phyloP scores from a whole-genome alignment of 2,113 vertebrate genomes.

The Drymodes brunneopygia region DNA sequence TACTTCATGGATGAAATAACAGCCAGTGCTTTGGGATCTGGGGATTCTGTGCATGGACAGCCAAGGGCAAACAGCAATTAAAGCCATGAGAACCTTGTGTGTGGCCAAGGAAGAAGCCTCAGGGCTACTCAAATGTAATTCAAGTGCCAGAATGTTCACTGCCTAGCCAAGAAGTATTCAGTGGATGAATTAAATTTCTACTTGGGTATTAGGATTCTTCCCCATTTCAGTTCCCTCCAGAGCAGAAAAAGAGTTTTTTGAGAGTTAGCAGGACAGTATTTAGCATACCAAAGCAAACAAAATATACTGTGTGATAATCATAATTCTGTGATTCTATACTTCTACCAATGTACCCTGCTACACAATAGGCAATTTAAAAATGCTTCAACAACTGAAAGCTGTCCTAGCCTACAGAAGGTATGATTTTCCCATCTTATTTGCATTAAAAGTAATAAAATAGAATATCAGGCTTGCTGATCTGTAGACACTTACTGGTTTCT shows the following conservation, averaged over 20 bases:
- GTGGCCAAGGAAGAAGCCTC: neutral
- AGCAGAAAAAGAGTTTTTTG: neutral
- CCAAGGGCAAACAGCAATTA: neutral
- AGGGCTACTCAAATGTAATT: neutral
- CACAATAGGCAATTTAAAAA: neutral
- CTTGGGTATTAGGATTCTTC: neutral
- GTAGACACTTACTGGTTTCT: conserved; percentile 90
- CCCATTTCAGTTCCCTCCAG: neutral
- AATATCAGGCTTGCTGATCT: neutral
- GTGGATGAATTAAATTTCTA: neutral
- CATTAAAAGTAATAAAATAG: neutral
- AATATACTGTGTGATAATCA: neutral
- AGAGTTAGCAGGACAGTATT: neutral
- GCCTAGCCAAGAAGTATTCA: neutral
- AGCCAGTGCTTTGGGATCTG: neutral
- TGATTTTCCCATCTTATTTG: neutral
- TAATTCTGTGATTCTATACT: neutral
- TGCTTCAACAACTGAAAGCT: neutral
- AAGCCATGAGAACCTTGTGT: neutral
- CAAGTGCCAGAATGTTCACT: neutral
- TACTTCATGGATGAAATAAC: neutral
- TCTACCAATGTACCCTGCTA: neutral
- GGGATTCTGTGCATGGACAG: neutral
- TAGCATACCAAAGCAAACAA: neutral
- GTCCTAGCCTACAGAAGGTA: neutral